Evolutionary conservation across 2,888 invertebrate genomes (phyloP).

Genomic region (Leptura quadrifasciata): DNA sequence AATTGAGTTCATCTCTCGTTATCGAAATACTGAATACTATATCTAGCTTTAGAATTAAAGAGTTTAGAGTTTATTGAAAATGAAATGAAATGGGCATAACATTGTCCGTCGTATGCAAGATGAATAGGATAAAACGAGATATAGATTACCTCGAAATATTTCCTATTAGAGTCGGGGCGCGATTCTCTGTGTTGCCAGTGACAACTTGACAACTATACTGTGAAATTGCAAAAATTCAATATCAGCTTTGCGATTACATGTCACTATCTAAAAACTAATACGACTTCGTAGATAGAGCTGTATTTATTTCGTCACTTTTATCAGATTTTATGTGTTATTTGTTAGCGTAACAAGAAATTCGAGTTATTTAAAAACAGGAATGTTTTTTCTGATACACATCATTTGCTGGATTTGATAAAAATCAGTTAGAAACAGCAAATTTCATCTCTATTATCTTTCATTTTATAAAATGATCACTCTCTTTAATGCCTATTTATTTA

Average conservation of each 20-base stretch:
- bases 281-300: not conserved
- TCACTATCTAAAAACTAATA: not conserved
- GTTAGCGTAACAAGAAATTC: not conserved
- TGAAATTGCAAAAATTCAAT: conserved; percentile 9
- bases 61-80: conserved; percentile 26
- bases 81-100: conserved; percentile 27
- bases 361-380: not conserved
- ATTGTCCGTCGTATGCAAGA: conserved; percentile 24
- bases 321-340: not conserved
- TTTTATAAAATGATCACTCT: no score
- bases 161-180: conserved; percentile 13
- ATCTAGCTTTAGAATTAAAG: not conserved
- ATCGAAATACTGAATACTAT: not conserved
- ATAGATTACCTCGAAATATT: conserved; percentile 28
- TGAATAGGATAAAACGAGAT: not conserved
- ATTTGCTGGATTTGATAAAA: no score
- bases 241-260: conserved; percentile 1
- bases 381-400: not conserved
- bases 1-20: not conserved
- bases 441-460: no score
- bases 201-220: conserved; percentile 14
- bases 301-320: not conserved
- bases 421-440: no score
- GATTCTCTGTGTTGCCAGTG: conserved; percentile 1
- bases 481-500: no score